Evolutionary conservation across 2,113 vertebrate species (phyloP).

Genomic region (Fulica atra): DNA sequence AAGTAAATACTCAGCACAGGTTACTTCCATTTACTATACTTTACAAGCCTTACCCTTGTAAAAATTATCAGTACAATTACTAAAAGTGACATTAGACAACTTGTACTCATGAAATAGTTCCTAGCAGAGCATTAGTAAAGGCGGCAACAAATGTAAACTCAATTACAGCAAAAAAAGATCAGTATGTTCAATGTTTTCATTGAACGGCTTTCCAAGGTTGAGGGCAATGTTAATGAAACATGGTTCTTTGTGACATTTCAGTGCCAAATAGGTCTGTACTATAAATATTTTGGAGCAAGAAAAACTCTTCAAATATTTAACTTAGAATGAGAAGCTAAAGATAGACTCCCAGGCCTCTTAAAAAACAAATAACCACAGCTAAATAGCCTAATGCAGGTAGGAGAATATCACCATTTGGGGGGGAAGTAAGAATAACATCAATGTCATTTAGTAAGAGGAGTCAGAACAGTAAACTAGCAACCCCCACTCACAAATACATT

Average conservation of each 20-base stretch:
- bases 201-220: background rate
- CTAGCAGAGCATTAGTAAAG: background rate
- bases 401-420: background rate
- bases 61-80: background rate
- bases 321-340: background rate
- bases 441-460: background rate
- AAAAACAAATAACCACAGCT: background rate
- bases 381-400: background rate
- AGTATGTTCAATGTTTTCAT: background rate
- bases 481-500: background rate
- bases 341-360: background rate
- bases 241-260: background rate
- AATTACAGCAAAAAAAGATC: background rate
- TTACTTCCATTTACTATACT: background rate
- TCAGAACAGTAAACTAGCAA: background rate
- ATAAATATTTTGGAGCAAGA: background rate
- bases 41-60: background rate
- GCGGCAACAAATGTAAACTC: background rate
- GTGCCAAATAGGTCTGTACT: background rate
- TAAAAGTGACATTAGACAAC: background rate
- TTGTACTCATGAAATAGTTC: background rate
- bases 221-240: background rate
- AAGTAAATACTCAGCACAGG: background rate
- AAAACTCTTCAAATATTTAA: conserved; percentile 3
- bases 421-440: background rate